Evolutionary conservation across 2,888 invertebrate species (phyloP).

Genomic region (Branchellion lobata): DNA sequence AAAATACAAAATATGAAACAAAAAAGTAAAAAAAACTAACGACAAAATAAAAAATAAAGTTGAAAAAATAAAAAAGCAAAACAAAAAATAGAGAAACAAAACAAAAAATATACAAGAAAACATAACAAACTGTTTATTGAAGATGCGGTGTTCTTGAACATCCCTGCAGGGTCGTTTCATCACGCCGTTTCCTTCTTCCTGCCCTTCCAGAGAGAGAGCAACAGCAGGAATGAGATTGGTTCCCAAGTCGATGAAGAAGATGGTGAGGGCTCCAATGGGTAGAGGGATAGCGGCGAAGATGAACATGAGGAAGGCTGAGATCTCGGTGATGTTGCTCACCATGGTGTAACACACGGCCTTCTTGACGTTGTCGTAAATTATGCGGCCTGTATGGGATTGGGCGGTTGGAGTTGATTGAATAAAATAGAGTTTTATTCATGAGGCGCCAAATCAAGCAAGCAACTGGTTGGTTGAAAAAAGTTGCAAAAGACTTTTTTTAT

Average conservation of each 20-base stretch:
- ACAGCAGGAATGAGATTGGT: conserved; percentile 45
- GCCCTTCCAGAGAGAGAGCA: conserved; percentile 56
- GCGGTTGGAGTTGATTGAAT: not conserved
- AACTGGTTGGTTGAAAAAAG: too few relatives aligned
- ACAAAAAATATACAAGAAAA: too few relatives aligned
- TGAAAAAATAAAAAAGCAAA: too few relatives aligned
- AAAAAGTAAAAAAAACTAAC: too few relatives aligned
- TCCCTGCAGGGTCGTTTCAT: conserved; percentile 85
- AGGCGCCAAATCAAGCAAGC: too few relatives aligned
- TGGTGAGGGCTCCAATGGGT: conserved; percentile 46
- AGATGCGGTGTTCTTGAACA: conserved; percentile 24
- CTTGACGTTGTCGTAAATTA: conserved; percentile 53
- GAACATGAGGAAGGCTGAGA: conserved; percentile 51
- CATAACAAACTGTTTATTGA: conserved; percentile 28
- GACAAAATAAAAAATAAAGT: too few relatives aligned
- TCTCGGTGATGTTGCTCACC: conserved; percentile 51
- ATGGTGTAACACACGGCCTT: conserved; percentile 52
- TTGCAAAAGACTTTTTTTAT: not conserved
- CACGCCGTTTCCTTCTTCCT: conserved; percentile 85
- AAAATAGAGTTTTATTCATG: too few relatives aligned
- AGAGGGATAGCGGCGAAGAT: conserved; percentile 46
- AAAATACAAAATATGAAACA: too few relatives aligned
- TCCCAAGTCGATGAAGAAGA: conserved; percentile 46
- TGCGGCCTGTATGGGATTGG: conserved; percentile 45
- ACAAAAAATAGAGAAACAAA: too few relatives aligned